Evolutionary conservation across 1,140 invertebrate genomes (phyloP), one percentile per base, ranked within the genome.

Genomic region (Mercenaria mercenaria): DNA sequence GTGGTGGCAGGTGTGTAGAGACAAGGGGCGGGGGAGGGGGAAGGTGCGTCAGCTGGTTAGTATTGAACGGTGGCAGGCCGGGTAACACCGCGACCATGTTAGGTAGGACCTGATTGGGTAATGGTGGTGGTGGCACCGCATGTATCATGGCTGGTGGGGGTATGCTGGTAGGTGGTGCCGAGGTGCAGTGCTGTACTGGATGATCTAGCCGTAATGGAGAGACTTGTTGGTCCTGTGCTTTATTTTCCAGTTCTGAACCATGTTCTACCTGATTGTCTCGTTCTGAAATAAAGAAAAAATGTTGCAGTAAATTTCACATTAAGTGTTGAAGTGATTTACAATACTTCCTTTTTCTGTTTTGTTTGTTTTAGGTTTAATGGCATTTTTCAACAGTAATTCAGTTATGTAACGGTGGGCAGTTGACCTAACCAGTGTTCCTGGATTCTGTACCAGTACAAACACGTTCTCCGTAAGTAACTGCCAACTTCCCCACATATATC

Each of bases 1-100:
- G 86, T 26, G 86, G 86, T 29, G 86, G 86, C 18, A 88, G 61
- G 76, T 88, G 86, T 26, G 86, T 88, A 37, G 86, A 88, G 59
- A 88, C 86, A 11, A 79, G 76, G 43, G 86, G 59, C 34, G 77
- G 77, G 41, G 86, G 86, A 81, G 86, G 86, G 77, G 86, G 86
- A 26, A 88, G 76, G 86, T 88, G 86, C 41, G 86, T 79, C 77
- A 88, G n/a, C 52, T 80, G 86, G 47, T 88, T 88, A 80, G 86
- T 64, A 79, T 88, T 88, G 43, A 88, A 88, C 41, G 86, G 77
- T 52, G 86, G 86, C 41, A 88, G 77, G 86, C 86, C 86, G 29
- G 86, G 86, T 52, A 88, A 32, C 50, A 88, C 86, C 37, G 85
- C 69, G 34, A 88, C 72, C 76, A 88, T 61, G 77, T 69, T 88